Evolutionary conservation across 2,797 vertebrate species (phyloP).

Genomic region (Erethizon dorsatum): DNA sequence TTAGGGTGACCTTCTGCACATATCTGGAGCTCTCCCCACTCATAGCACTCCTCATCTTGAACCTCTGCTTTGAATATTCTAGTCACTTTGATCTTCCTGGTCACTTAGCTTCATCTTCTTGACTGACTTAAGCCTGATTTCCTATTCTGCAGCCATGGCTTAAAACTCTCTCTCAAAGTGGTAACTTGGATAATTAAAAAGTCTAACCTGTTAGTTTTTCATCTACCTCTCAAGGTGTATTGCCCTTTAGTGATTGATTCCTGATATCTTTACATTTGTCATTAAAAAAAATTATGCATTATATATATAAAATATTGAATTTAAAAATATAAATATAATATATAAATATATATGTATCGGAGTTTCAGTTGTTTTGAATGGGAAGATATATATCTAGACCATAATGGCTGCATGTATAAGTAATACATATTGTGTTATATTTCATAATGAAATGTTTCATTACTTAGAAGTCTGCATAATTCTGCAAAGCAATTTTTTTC

Average conservation of each 20-base stretch:
- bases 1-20: too few species aligned
- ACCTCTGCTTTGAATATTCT: not conserved
- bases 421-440: not conserved
- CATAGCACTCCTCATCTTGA: not conserved
- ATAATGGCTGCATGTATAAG: not conserved
- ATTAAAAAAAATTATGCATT: not conserved
- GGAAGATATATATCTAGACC: not conserved
- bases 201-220: not conserved
- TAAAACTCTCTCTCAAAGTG: not conserved
- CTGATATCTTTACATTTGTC: not conserved
- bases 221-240: not conserved
- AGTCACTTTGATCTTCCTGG: not conserved
- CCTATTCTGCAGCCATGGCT: too few species aligned
- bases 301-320: not conserved
- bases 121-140: not conserved
- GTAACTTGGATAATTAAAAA: not conserved
- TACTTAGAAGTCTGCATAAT: not conserved
- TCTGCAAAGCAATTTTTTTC: not conserved
- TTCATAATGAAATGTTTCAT: not conserved
- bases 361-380: not conserved
- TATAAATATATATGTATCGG: not conserved
- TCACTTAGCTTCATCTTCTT: not conserved
- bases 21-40: not conserved
- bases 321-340: not conserved
- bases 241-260: not conserved